phyloP scores from a whole-genome alignment of 2,797 vertebrate species.

The Borostomias antarcticus region DNA sequence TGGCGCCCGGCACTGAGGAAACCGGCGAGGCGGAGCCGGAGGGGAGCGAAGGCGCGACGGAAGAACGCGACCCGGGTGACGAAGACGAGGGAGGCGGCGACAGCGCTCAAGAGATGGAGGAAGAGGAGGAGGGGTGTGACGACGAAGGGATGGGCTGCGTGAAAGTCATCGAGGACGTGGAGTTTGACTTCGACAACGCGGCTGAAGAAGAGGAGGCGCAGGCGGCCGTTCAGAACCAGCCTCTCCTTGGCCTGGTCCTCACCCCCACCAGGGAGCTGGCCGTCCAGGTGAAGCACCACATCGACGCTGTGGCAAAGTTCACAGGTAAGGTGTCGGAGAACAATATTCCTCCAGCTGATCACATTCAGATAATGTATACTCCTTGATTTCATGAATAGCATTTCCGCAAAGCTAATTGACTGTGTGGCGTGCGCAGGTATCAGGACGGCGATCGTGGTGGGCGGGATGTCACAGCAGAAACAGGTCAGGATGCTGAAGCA shows the following conservation, averaged over 20 bases:
- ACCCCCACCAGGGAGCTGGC: constrained; percentile 96
- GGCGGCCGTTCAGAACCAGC: constrained; percentile 51
- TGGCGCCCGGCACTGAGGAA: background rate
- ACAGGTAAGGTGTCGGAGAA: constrained; percentile 75
- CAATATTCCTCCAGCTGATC: too few relatives aligned
- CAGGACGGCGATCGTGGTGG: constrained; percentile 89
- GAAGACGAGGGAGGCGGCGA: constrained; percentile 43
- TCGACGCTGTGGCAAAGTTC: constrained; percentile 91
- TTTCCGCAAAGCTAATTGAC: background rate
- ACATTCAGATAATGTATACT: too few relatives aligned
- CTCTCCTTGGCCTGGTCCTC: constrained; percentile 91
- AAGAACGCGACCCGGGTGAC: constrained; percentile 43
- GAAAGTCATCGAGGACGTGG: constrained; percentile 60
- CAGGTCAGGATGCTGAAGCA: constrained; percentile 87
- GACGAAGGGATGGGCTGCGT: constrained; percentile 59
- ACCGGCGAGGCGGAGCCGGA: constrained; percentile 38
- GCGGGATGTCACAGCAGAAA: constrained; percentile 94
- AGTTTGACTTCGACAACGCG: constrained; percentile 45
- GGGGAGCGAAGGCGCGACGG: constrained; percentile 28
- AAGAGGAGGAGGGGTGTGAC: constrained; percentile 18
- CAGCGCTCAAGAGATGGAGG: constrained; percentile 32
- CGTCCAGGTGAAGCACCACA: constrained; percentile 95
- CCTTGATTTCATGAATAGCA: too few relatives aligned
- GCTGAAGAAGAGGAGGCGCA: background rate
- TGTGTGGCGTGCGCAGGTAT: constrained; percentile 76